Evolutionary conservation across 2,888 invertebrate species (phyloP).

Genomic region (Apodemia mormo): DNA sequence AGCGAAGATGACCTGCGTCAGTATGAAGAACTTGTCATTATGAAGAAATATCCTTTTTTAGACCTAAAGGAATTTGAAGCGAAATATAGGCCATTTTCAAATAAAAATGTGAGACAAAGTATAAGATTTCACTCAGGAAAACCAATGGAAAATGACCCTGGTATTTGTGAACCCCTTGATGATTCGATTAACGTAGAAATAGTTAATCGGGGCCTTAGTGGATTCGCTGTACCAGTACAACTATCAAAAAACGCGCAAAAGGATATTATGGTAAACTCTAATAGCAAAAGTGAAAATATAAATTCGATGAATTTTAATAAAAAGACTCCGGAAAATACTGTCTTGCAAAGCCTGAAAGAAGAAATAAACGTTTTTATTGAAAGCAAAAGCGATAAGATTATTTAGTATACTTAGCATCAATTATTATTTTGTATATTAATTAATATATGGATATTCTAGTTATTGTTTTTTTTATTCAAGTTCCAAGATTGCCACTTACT

Average conservation of each 20-base stretch:
- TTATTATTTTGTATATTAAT: background rate
- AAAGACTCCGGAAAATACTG: constrained; percentile 34
- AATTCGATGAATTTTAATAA: constrained; percentile 23
- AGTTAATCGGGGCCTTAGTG: constrained; percentile 65
- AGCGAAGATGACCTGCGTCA: constrained; percentile 59
- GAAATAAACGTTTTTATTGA: constrained; percentile 46
- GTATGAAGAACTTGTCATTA: constrained; percentile 68
- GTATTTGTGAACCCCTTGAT: constrained; percentile 54
- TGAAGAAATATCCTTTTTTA: constrained; percentile 73
- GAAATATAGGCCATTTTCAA: constrained; percentile 51
- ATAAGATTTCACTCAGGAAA: constrained; percentile 45
- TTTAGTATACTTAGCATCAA: background rate
- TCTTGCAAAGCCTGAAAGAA: constrained; percentile 43
- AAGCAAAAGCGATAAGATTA: constrained; percentile 20
- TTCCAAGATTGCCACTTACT: no score
- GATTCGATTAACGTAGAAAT: constrained; percentile 65
- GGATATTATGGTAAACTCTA: constrained; percentile 38
- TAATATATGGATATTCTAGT: background rate
- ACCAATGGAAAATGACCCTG: constrained; percentile 47
- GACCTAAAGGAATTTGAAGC: constrained; percentile 64
- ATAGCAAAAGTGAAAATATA: constrained; percentile 26
- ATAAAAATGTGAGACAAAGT: constrained; percentile 55
- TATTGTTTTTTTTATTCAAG: no score
- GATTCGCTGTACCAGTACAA: constrained; percentile 64
- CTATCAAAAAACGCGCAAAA: constrained; percentile 43